Conservation (phyloP, 2,888 invertebrate genomes). For the Tiliacea citrago region DNA sequence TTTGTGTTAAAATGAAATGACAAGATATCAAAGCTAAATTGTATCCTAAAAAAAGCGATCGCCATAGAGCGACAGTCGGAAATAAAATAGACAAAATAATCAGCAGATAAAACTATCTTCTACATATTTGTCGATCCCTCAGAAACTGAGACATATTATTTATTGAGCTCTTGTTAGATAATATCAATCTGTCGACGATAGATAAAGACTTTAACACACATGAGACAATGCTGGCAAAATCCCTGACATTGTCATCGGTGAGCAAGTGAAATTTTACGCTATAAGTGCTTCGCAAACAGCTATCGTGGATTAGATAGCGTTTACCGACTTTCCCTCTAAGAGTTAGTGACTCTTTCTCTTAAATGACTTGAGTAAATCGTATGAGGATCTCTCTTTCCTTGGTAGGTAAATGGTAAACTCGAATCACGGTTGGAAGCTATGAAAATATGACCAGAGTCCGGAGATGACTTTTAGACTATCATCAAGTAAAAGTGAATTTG, state of each 20-base stretch:
- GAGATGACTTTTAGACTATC: not conserved
- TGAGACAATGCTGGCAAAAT: slow-evolving; percentile 49
- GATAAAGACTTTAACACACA: slow-evolving; percentile 29
- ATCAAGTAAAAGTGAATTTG: slow-evolving; percentile 7
- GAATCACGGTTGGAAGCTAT: not conserved
- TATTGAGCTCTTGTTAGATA: slow-evolving; percentile 48
- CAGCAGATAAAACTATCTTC: slow-evolving; percentile 3
- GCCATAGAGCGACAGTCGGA: not conserved
- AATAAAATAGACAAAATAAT: not conserved
- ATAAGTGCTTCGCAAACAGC: slow-evolving; percentile 52
- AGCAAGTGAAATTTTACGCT: slow-evolving; percentile 52
- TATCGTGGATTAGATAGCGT: slow-evolving; percentile 39
- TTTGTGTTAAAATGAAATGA: not conserved
- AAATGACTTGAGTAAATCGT: slow-evolving; percentile 48
- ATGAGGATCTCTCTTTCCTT: slow-evolving; percentile 6
- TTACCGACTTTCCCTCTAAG: slow-evolving; percentile 55
- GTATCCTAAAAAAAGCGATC: not conserved
- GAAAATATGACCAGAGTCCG: not conserved
- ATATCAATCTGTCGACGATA: slow-evolving; percentile 30
- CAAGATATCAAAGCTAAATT: not conserved
- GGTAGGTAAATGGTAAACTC: not conserved
- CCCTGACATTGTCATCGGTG: slow-evolving; percentile 51
- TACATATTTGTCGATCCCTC: slow-evolving; percentile 25
- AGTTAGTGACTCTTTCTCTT: slow-evolving; percentile 37
- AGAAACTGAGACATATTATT: slow-evolving; percentile 31